Evolutionary conservation across 2,797 vertebrate species (phyloP), one percentile per base, ranked within the genome.

Genomic region (Poeciliopsis paucimaculata): DNA sequence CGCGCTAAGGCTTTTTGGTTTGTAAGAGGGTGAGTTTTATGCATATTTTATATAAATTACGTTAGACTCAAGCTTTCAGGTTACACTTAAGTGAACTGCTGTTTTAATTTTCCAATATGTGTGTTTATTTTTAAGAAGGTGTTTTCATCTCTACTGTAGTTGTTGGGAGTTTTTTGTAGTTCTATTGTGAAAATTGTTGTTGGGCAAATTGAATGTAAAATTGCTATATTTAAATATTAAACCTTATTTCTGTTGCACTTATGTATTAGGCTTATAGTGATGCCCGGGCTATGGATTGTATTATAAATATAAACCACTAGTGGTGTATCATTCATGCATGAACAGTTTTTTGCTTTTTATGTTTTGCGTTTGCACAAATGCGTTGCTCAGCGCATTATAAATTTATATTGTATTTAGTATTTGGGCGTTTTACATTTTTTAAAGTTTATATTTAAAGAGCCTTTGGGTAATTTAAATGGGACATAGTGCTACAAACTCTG

Each of bases 211-310:
- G 39, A 70, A 70, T 70, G 66, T 43, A 43, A 70, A 68, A 41
- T 36, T 20, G 20, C 20, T 26, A 26, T 41, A 26, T n/a, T 43
- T 26, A 70, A 70, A 45, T 43, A 34, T 3, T 0, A 16, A 47
- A 23, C 57, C 43, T n/a, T 12, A 28, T 34, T 39, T 70, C 23
- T 18, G 62, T 11, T 45, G 28, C 31, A 4, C 51, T 71, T 53
- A 5, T 47, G 73, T 57, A 73, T 66, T 47, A 79, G 31, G 46
- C 81, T 88, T 10, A 79, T 66, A 72, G 34, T 60, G 36, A 77
- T 64, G 46, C 62, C 46, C 55, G 55, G 73, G 49, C 9, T 79
- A 1, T 75, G 2, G 49, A 0, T 36, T 79, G 70, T 77, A 41
- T 85, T 84, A 76, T 1, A 66, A 78, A 86, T 77, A 57, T 12